Conservation (phyloP, 2,888 invertebrate species). For the Perdita meconis region DNA sequence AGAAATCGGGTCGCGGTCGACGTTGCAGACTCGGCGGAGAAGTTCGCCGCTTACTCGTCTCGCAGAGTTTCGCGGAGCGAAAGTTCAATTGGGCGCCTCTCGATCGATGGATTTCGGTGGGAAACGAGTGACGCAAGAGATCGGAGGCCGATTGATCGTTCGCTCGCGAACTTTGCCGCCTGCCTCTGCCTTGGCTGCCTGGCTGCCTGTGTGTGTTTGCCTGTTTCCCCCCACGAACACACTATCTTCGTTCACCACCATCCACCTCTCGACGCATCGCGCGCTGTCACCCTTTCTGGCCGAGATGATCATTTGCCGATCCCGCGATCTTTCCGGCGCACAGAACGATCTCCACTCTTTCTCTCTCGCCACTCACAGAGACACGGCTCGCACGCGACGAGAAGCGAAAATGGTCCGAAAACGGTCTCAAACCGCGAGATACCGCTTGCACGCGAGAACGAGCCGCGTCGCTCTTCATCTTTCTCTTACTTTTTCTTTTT, state of each 20-base stretch:
- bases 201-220: constrained; percentile 67
- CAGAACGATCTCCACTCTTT: no score
- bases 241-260: constrained; percentile 32
- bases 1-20: neutral
- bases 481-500: neutral
- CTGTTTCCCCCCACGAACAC: constrained; percentile 53
- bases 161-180: constrained; percentile 45
- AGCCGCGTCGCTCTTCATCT: constrained; percentile 29
- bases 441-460: neutral
- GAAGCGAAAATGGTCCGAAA: constrained; percentile 16
- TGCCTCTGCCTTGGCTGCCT: constrained; percentile 67
- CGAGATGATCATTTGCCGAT: constrained; percentile 22
- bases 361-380: constrained; percentile 42
- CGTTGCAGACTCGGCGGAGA: neutral
- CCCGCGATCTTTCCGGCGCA: constrained; percentile 39
- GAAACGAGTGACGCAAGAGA: neutral
- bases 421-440: neutral
- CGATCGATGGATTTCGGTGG: neutral
- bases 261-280: constrained; percentile 55
- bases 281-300: constrained; percentile 46
- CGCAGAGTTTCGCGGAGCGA: constrained; percentile 38
- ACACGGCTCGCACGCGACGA: constrained; percentile 17
- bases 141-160: neutral
- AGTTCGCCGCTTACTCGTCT: constrained; percentile 21
- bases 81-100: neutral